Percentiles rank a stretch among this genome's conserved stretches.
These are phyloP conservation scores for Mystacornis crossleyi DNA, from an alignment of 2,113 vertebrate species.

Conservation along the genomic window DNA sequence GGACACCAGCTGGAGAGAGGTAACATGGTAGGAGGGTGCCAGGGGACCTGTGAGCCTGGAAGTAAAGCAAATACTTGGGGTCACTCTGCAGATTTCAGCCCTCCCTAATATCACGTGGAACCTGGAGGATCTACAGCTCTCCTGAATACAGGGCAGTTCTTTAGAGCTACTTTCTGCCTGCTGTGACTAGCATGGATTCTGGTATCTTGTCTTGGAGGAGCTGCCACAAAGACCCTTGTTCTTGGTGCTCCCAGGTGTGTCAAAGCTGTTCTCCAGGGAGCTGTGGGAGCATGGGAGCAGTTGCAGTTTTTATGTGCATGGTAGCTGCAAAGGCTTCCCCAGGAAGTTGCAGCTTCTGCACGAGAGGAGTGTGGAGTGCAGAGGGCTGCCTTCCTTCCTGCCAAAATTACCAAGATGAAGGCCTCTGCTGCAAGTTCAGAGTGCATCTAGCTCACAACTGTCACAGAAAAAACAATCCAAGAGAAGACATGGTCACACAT, in stretches of 20 bases:
- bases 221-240: neutral
- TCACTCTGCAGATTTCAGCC: neutral
- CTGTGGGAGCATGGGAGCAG: neutral
- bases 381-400: neutral
- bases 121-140: neutral
- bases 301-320: fast-evolving
- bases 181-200: neutral
- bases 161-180: neutral
- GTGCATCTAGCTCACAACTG: neutral
- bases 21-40: neutral
- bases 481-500: neutral
- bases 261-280: neutral
- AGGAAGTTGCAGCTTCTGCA: neutral
- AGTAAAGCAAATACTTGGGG: neutral
- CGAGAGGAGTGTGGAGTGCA: fast-evolving
- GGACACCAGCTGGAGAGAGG: neutral
- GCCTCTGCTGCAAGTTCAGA: neutral
- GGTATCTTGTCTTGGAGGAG: neutral
- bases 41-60: neutral
- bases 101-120: neutral
- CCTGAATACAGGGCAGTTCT: neutral
- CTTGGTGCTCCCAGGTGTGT: fast-evolving
- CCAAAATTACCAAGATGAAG: neutral
- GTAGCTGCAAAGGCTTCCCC: neutral
- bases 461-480: fast-evolving